A percentile compares a stretch with the other conserved stretches of the same genome.
Conservation (phyloP, 2,888 invertebrate species). For the Schizotus pectinicornis region DNA sequence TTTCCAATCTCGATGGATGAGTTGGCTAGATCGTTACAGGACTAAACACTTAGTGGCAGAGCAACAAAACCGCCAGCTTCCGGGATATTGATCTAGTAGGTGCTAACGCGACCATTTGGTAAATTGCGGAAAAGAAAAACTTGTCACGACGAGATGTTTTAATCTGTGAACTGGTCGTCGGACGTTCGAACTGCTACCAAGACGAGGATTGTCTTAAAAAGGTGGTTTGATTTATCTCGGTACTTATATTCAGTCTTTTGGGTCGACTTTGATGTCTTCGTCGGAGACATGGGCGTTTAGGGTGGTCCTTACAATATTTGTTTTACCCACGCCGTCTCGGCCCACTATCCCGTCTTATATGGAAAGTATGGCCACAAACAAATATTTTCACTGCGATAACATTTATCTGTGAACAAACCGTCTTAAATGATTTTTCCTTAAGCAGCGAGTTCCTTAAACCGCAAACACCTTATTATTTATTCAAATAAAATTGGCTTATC, state of each 20-base stretch:
- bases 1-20: constrained; percentile 17
- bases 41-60: too few relatives aligned
- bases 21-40: too few relatives aligned
- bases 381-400: constrained; percentile 47
- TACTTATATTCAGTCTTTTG: too few relatives aligned
- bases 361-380: constrained; percentile 39
- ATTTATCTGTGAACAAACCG: constrained; percentile 36
- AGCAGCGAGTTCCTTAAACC: constrained; percentile 14
- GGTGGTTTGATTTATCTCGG: too few relatives aligned
- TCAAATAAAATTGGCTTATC: constrained; percentile 4
- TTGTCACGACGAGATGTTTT: too few relatives aligned
- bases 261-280: constrained; percentile 10
- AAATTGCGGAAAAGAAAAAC: too few relatives aligned
- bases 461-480: constrained; percentile 19
- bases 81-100: too few relatives aligned
- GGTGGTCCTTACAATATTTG: constrained; percentile 44
- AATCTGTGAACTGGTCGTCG: too few relatives aligned
- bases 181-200: too few relatives aligned
- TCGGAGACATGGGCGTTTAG: constrained; percentile 36
- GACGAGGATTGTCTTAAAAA: too few relatives aligned
- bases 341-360: constrained; percentile 38
- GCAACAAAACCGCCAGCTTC: too few relatives aligned
- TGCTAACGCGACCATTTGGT: too few relatives aligned
- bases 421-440: constrained; percentile 18
- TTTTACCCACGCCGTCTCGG: constrained; percentile 46